phyloP scores from a whole-genome alignment of 2,797 vertebrate species.

The Melopsittacus undulatus region DNA sequence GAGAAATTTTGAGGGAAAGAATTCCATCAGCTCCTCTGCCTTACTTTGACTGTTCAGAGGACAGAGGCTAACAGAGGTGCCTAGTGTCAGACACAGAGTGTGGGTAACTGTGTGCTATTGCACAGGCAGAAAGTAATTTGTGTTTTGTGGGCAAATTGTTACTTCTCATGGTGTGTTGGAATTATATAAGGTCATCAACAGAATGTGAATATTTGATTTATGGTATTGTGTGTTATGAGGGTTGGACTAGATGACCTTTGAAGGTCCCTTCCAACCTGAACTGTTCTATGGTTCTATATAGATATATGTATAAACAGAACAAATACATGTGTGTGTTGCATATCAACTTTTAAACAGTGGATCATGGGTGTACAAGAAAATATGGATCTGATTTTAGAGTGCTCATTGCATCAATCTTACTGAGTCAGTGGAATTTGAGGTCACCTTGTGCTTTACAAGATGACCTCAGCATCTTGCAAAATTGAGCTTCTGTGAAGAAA shows the following conservation, averaged over 20 bases:
- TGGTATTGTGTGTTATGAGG: neutral
- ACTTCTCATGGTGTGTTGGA: neutral
- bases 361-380: neutral
- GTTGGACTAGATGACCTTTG: neutral
- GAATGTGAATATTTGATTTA: neutral
- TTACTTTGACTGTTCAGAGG: neutral
- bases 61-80: neutral
- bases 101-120: neutral
- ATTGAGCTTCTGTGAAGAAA: slow-evolving; percentile 10
- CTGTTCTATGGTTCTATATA: neutral
- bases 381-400: neutral
- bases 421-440: neutral
- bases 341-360: neutral
- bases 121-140: neutral
- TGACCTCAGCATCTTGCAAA: slow-evolving; percentile 34
- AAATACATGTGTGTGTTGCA: neutral
- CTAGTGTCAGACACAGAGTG: neutral
- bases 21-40: neutral
- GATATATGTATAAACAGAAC: neutral
- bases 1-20: neutral
- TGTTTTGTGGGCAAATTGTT: neutral
- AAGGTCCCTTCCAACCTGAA: neutral
- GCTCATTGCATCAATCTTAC: neutral
- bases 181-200: neutral
- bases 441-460: neutral